Conservation (phyloP, 2,888 invertebrate genomes). For the Adineta ricciae region DNA sequence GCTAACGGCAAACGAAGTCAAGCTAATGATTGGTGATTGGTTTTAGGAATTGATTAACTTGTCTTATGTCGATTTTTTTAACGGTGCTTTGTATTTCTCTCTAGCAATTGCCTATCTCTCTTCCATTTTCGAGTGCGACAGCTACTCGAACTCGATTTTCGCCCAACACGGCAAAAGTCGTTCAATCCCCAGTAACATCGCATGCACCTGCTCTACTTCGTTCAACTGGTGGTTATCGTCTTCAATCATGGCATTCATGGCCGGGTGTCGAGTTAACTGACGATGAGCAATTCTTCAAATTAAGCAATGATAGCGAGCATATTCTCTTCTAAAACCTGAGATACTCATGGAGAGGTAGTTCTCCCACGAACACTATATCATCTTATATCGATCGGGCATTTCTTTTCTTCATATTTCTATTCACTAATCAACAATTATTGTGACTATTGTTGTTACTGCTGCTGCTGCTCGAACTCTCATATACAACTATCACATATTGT, state of each 20-base stretch:
- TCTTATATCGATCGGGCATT: background rate
- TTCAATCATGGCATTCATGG: constrained; percentile 22
- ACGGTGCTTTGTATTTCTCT: background rate
- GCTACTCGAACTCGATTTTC: background rate
- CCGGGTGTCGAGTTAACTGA: background rate
- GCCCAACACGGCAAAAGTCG: background rate
- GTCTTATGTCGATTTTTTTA: background rate
- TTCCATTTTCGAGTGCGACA: constrained; percentile 9
- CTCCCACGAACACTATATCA: too few relatives aligned
- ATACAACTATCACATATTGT: background rate
- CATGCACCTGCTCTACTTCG: background rate
- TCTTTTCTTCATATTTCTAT: background rate
- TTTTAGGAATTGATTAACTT: background rate
- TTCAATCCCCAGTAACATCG: background rate
- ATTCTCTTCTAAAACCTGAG: background rate
- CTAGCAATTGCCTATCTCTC: background rate
- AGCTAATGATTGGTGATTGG: background rate
- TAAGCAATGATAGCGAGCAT: constrained; percentile 14
- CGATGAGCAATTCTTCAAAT: background rate
- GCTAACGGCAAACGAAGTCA: too few relatives aligned
- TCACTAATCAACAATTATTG: background rate
- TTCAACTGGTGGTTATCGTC: background rate
- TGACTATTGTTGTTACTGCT: background rate
- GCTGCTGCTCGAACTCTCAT: background rate
- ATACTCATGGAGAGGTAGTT: background rate